A percentile compares a stretch with the other conserved stretches of the same genome.
These are phyloP conservation scores for Podarcis cretensis DNA, from an alignment of 2,113 vertebrate genomes.

Conservation along the genomic window DNA sequence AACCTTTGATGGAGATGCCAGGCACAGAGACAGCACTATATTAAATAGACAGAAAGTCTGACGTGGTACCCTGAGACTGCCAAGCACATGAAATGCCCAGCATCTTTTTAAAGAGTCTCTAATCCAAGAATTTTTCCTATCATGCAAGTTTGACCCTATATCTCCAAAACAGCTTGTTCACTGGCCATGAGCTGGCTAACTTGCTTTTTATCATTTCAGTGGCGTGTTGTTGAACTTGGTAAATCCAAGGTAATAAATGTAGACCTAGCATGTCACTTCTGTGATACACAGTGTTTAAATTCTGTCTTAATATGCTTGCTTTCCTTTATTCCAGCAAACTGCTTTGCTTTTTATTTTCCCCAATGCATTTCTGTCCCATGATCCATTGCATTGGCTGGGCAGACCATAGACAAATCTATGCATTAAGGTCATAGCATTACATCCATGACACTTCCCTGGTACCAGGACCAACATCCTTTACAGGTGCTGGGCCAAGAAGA, in stretches of 20 bases:
- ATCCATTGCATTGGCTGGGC: not conserved
- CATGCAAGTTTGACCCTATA: not conserved
- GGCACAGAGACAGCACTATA: not conserved
- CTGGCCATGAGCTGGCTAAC: not conserved
- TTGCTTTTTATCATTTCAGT: not conserved
- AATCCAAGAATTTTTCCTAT: not conserved
- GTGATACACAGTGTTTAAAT: slow-evolving; percentile 14
- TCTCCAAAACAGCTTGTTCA: not conserved
- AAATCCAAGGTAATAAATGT: slow-evolving; percentile 14
- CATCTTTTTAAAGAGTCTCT: not conserved
- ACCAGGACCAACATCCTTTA: not conserved
- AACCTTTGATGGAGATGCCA: not conserved
- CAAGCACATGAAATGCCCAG: not conserved
- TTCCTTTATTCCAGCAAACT: not conserved
- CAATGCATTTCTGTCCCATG: not conserved
- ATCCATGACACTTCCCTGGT: not conserved
- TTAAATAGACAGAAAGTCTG: not conserved
- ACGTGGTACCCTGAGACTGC: not conserved
- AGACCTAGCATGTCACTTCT: not conserved
- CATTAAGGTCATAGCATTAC: too few species aligned
- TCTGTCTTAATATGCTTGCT: not conserved
- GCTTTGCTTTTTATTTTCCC: too few species aligned
- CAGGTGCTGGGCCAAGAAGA: not conserved
- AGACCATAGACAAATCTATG: not conserved
- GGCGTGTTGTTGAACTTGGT: not conserved